A percentile compares a stretch with the other conserved stretches of the same genome.
Evolutionary conservation across 1,140 invertebrate genomes (phyloP).

Genomic region (Bicyclus anynana): DNA sequence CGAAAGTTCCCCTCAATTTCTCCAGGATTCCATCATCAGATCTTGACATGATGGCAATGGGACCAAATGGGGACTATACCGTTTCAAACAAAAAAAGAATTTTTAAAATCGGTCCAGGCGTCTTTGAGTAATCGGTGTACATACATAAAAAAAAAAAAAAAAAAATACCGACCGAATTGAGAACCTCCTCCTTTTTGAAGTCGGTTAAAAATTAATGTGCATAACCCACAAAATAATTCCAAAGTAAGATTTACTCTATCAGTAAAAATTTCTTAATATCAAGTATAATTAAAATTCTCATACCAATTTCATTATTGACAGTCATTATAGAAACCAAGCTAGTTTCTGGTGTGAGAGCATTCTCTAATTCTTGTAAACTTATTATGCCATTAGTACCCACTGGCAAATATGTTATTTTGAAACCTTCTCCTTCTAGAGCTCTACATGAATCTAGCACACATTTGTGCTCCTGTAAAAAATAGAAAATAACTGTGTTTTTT

Average conservation of each 20-base stretch:
- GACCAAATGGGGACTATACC: no score
- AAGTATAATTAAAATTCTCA: slow-evolving; percentile 2
- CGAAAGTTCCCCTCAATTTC: no score
- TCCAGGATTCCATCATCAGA: no score
- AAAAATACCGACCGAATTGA: no score
- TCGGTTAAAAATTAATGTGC: no score
- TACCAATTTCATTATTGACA: slow-evolving; percentile 99
- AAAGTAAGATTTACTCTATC: background rate
- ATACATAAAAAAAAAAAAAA: no score
- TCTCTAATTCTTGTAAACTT: slow-evolving; percentile 88
- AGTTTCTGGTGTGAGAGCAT: slow-evolving; percentile 93
- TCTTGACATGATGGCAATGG: no score
- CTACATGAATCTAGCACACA: slow-evolving; percentile 99
- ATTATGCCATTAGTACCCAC: slow-evolving; percentile 94
- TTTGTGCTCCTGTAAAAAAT: slow-evolving; percentile 92
- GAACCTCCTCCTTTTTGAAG: no score
- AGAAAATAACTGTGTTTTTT: no score
- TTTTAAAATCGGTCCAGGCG: no score
- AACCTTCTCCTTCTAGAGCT: slow-evolving; percentile 96
- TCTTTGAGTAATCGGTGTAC: no score
- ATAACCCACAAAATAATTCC: background rate
- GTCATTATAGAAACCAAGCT: slow-evolving; percentile 97
- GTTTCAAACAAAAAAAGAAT: no score
- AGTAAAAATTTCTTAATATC: background rate
- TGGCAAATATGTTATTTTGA: slow-evolving; percentile 96